Base-by-base conservation (phyloP, 2,113 vertebrate genomes). In the Gadus chalcogrammus region DNA sequence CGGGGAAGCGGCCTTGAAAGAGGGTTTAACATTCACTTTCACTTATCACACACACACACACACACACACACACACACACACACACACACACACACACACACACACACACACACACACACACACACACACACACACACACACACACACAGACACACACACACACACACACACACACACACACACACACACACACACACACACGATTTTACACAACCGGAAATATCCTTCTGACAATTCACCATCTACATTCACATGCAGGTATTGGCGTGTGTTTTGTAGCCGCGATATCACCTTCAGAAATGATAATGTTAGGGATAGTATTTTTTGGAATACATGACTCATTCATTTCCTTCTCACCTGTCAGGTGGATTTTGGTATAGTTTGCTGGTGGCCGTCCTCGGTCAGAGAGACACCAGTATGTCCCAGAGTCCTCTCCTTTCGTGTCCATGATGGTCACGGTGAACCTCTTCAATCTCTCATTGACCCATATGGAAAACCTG, bases 371-470 rank as follows among this genome's bases (percentile, higher is more conserved):
- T 71, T 24, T 67, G 15, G 7, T 68, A 72, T 17, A 68, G 4
- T 28, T 0, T 3, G 5, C 64, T 11, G 3, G 52, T 20, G 15
- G 12, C 27, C 3, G 1, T 1, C 0, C 13, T 53, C 9, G 60
- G 2, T 71, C 24, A 13, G 55, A 73, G 6, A 24, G 27, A 55
- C 88, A 88, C 84, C 79, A 79, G 63, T 90, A 90, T 1, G 5
- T 79, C 65, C 88, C 85, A 76, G 79, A 77, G 78, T 89, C 82
- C 0, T 68, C 18, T 55, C 3, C 17, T 31, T 1, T 71, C 24
- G 74, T 22, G 16, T 76, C 3, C 0, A 3, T 16, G 69, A 89
- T 83, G 62, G 42, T 0, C 11, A 88, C 77, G 16, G 66, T 63
- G 64, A 86, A 83, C 31, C 4, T 35, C 31, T 35, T 35, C 0